Conservation (phyloP, 2,888 invertebrate genomes). For the Cataglyphis cursor region DNA sequence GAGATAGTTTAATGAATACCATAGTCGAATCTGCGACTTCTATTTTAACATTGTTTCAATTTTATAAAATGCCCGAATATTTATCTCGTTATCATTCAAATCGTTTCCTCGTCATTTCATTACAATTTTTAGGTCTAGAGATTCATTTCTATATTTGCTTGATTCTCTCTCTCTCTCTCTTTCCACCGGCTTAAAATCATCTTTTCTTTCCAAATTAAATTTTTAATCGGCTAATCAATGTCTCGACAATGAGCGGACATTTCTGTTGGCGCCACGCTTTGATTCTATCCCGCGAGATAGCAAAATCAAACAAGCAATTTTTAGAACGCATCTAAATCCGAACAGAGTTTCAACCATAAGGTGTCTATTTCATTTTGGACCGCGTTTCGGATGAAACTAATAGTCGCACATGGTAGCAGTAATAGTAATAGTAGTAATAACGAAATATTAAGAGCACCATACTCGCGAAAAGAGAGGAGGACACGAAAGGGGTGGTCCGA, state of each 20-base stretch:
- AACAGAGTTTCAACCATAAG: neutral
- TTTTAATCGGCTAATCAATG: neutral
- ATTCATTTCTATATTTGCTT: neutral
- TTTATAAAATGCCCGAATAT: neutral
- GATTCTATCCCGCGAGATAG: neutral
- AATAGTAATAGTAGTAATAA: neutral
- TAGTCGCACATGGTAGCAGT: neutral
- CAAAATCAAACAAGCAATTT: neutral
- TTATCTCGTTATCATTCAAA: neutral
- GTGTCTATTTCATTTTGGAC: neutral
- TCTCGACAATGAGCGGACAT: slow-evolving; percentile 11
- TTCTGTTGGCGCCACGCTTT: neutral
- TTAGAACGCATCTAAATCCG: neutral
- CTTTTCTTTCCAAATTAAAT: neutral
- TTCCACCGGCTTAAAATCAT: neutral
- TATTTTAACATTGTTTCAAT: neutral
- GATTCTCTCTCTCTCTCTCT: no score
- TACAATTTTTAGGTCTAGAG: neutral
- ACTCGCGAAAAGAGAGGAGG: neutral
- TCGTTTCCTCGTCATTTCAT: neutral
- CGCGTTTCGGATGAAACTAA: neutral
- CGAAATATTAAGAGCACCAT: neutral
- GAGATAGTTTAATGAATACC: neutral
- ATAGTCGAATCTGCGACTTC: neutral
- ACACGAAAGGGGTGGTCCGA: neutral